phyloP scores from a whole-genome alignment of 2,888 invertebrate species.

The Cerceris ruficornis region DNA sequence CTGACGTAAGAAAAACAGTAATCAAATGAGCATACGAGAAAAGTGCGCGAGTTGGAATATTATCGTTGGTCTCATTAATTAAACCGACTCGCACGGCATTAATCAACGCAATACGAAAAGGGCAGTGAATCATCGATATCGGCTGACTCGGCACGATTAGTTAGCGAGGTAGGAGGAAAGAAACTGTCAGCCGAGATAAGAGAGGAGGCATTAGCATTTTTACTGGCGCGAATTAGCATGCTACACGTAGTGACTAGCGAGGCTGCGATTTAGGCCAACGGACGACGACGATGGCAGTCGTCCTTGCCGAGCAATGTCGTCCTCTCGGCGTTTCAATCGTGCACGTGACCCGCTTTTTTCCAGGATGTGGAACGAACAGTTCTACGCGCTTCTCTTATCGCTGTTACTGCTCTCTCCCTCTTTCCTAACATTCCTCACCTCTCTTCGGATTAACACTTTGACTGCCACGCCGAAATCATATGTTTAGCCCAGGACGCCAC shows the following conservation, averaged over 20 bases:
- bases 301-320: conserved; percentile 62
- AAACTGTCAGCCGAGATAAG: conserved; percentile 29
- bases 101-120: not conserved
- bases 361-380: conserved; percentile 46
- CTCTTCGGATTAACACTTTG: too few species aligned
- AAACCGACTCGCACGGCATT: too few species aligned
- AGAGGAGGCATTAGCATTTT: conserved; percentile 45
- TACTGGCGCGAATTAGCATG: conserved; percentile 55
- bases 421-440: too few species aligned
- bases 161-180: conserved; percentile 1
- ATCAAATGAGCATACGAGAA: too few species aligned
- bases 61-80: too few species aligned
- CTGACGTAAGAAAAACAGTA: too few species aligned
- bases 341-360: conserved; percentile 59
- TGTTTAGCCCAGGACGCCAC: too few species aligned
- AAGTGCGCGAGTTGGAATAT: too few species aligned
- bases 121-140: conserved; percentile 30
- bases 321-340: conserved; percentile 48
- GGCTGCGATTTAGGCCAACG: conserved; percentile 59
- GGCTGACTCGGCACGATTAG: not conserved
- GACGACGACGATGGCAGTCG: conserved; percentile 52
- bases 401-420: not conserved
- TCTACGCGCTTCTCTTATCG: conserved; percentile 13
- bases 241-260: conserved; percentile 46
- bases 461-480: too few species aligned